phyloP scores from a whole-genome alignment of 2,113 vertebrate species.

The Dryoscopus gambensis region DNA sequence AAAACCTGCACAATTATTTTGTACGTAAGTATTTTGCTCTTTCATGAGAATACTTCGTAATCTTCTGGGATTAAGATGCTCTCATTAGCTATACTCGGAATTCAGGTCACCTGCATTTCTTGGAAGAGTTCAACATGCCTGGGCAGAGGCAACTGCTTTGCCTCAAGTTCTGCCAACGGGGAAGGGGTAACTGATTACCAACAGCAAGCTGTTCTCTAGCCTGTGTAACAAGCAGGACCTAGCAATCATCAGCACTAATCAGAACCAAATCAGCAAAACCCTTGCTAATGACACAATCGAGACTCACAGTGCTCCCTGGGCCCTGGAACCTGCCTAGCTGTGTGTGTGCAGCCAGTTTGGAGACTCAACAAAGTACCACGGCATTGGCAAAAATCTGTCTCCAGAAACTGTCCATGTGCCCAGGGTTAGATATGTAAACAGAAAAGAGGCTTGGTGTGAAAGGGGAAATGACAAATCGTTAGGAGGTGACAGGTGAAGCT shows the following conservation, averaged over 20 bases:
- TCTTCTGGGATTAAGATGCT: neutral
- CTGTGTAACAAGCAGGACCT: neutral
- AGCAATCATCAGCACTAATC: neutral
- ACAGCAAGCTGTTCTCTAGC: neutral
- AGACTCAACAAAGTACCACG: neutral
- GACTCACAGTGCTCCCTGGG: neutral
- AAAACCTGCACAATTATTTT: neutral
- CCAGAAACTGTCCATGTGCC: neutral
- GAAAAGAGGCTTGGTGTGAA: neutral
- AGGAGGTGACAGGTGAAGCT: neutral
- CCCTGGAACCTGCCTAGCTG: neutral
- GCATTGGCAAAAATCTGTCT: neutral
- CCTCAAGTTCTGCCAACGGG: neutral
- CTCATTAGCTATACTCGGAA: neutral
- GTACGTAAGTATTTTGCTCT: neutral
- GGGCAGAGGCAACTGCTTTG: neutral
- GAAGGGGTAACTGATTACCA: neutral
- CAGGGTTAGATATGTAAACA: neutral
- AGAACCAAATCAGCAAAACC: neutral
- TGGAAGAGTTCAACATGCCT: neutral
- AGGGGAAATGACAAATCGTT: neutral
- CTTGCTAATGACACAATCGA: neutral
- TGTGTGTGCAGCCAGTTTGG: neutral
- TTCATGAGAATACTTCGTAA: neutral
- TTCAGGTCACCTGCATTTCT: neutral